Evolutionary conservation across 2,888 invertebrate species (phyloP).

Genomic region (Linhomoeus sp.): DNA sequence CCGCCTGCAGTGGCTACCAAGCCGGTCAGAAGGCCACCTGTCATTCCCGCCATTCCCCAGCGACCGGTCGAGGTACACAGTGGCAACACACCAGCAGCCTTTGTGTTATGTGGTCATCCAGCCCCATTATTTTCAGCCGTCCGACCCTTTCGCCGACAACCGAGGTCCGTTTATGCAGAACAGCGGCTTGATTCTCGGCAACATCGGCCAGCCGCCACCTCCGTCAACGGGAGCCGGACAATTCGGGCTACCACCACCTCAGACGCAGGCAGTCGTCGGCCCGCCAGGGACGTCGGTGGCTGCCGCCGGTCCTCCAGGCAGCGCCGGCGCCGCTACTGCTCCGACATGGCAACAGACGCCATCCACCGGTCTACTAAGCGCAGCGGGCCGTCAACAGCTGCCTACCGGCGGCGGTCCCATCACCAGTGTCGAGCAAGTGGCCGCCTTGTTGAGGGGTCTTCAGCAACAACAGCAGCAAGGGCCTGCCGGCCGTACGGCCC

Average conservation of each 20-base stretch:
- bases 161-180: background rate
- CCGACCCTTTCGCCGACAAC: background rate
- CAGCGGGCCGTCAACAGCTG: too few relatives aligned
- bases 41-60: background rate
- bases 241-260: background rate
- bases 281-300: background rate
- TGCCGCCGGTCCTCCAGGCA: too few relatives aligned
- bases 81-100: too few relatives aligned
- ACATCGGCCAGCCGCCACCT: background rate
- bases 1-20: too few relatives aligned
- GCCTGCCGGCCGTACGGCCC: background rate
- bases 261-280: background rate
- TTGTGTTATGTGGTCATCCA: too few relatives aligned
- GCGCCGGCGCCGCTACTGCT: background rate
- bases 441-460: too few relatives aligned
- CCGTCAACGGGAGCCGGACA: background rate
- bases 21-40: too few relatives aligned
- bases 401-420: too few relatives aligned
- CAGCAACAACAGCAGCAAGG: too few relatives aligned
- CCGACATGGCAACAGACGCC: too few relatives aligned
- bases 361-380: too few relatives aligned
- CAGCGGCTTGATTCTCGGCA: background rate
- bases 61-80: background rate
- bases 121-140: background rate
- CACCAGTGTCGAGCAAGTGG: too few relatives aligned